Percentiles rank a stretch among this genome's conserved stretches.
phyloP scores from a whole-genome alignment of 2,797 vertebrate genomes.

The Dipus sagitta region DNA sequence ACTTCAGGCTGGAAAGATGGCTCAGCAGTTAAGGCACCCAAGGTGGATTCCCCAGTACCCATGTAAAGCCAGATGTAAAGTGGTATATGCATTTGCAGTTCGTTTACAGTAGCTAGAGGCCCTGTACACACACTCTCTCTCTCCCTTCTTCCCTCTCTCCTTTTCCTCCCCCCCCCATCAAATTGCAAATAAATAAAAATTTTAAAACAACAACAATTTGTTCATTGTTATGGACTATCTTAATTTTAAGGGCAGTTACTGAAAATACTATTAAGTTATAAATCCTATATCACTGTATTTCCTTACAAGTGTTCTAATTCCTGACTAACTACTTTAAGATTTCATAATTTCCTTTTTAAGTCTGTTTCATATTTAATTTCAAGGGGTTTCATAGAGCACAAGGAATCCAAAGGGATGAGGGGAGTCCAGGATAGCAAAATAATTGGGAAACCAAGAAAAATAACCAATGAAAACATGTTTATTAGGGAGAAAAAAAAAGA shows the following conservation, averaged over 20 bases:
- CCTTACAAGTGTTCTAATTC: background rate
- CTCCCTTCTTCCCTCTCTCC: too few species aligned
- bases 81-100: too few species aligned
- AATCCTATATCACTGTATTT: background rate
- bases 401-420: background rate
- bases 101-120: too few species aligned
- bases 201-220: slow-evolving; percentile 24
- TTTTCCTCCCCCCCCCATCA: too few species aligned
- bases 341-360: slow-evolving; percentile 37
- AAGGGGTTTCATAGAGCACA: slow-evolving; percentile 38
- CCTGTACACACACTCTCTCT: too few species aligned
- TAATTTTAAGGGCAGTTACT: background rate
- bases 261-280: slow-evolving; percentile 48
- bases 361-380: slow-evolving; percentile 33
- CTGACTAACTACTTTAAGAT: slow-evolving; percentile 36
- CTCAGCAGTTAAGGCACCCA: too few species aligned
- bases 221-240: background rate
- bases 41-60: too few species aligned
- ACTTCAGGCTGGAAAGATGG: too few species aligned
- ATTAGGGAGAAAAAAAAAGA: slow-evolving; percentile 31
- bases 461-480: slow-evolving; percentile 1
- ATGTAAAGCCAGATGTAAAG: too few species aligned
- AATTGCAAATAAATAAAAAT: background rate
- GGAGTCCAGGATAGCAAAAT: slow-evolving; percentile 12
- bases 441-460: slow-evolving; percentile 50